Conservation (phyloP, 2,888 invertebrate genomes). For the Nymphalis polychloros region DNA sequence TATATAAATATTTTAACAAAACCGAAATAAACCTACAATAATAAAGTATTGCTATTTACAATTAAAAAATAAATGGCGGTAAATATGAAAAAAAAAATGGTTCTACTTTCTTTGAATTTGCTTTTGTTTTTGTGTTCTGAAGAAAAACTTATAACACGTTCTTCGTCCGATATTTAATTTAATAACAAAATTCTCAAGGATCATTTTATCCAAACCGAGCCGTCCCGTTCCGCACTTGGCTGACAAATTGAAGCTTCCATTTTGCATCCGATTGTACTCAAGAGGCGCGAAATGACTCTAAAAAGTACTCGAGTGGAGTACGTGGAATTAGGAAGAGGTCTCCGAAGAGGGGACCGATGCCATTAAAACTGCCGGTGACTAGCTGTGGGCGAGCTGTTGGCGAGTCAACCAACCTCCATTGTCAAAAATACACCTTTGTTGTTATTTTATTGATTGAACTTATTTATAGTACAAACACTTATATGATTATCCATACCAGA, state of each 20-base stretch:
- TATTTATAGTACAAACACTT: no score
- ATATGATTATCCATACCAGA: no score
- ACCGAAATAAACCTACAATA: no score
- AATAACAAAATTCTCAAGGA: slow-evolving; percentile 27
- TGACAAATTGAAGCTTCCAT: slow-evolving; percentile 56
- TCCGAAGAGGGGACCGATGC: slow-evolving; percentile 55
- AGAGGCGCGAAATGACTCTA: slow-evolving; percentile 67
- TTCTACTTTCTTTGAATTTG: not conserved
- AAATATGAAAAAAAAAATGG: not conserved
- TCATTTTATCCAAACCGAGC: slow-evolving; percentile 28
- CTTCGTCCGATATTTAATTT: slow-evolving; percentile 8
- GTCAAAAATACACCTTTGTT: slow-evolving; percentile 10
- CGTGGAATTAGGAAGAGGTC: slow-evolving; percentile 65
- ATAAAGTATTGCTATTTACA: no score
- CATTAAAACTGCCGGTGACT: slow-evolving; percentile 53
- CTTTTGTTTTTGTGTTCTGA: not conserved
- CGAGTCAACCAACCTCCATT: slow-evolving; percentile 27
- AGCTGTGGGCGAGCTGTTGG: slow-evolving; percentile 30
- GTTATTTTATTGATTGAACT: no score
- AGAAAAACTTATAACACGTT: slow-evolving; percentile 5
- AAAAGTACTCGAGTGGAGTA: slow-evolving; percentile 65
- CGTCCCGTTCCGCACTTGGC: slow-evolving; percentile 31
- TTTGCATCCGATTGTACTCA: slow-evolving; percentile 65
- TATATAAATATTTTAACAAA: no score
- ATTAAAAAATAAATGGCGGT: no score